Evolutionary conservation across 2,888 invertebrate genomes (phyloP), one percentile per base, ranked within the genome.

Genomic region (Clistopyga incitator): DNA sequence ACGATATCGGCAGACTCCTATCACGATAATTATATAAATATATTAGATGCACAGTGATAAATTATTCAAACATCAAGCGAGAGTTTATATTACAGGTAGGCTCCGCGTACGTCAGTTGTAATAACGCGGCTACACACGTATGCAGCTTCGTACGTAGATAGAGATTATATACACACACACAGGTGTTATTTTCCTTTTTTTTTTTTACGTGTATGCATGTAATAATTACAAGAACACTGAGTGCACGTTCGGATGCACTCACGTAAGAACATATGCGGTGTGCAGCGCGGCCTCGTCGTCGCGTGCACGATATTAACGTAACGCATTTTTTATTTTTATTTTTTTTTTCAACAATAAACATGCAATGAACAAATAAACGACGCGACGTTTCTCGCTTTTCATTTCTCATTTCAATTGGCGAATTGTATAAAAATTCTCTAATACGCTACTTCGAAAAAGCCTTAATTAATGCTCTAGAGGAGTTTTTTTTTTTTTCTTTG

Each of bases 41-140:
- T 87, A 86, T 86, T 86, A 86, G 84, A 90, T 90, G 88, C 88
- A 87, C 85, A 88, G 87, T 86, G 84, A 89, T 88, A 87, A 89
- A 87, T 86, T 86, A 86, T 86, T 85, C 83, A 86, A 89, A 88
- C 76, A 81, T 87, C 86, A 88, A 88, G 86, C 87, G 87, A 87
- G 79, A 84, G 78, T 77, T 80, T 84, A 83, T 84, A 78, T 86
- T 82, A 86, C 86, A 86, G 77, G 67, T 78, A 85, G 83, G 81
- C 83, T 77, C 65, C 81, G 71, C 72, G 80, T 82, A 56, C 78
- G 52, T 81, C 68, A 61, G 20, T 78, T 78, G 10, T 54, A 50
- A 52, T 20, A 67, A 59, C 67, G 65, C 70, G 65, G 50, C 70
- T 71, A 76, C 75, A 76, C 65, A 76, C 75, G 52, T 47, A 25